Percentiles rank a stretch among this genome's conserved stretches.
Evolutionary conservation across 2,797 vertebrate species (phyloP).

Genomic region (Microhierax caerulescens): DNA sequence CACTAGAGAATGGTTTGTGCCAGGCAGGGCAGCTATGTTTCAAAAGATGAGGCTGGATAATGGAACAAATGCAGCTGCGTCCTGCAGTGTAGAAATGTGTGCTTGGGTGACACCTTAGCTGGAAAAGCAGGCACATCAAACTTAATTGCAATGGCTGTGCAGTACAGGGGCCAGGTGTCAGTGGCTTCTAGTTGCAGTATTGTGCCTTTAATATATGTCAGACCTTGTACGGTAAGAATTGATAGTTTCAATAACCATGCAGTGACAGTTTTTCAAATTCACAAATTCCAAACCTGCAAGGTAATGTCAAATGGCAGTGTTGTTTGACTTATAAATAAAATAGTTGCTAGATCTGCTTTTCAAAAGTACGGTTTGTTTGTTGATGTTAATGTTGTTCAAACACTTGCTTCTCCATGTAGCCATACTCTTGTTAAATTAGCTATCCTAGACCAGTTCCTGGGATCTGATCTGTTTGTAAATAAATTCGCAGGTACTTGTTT

Average conservation of each 20-base stretch:
- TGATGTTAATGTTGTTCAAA: background rate
- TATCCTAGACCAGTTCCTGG: background rate
- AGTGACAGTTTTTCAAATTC: background rate
- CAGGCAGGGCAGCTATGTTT: background rate
- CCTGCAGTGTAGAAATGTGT: background rate
- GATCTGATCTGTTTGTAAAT: background rate
- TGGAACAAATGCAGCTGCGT: background rate
- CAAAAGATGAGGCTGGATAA: accelerated
- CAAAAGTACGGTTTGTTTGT: background rate
- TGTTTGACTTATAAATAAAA: background rate
- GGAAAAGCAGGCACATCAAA: background rate
- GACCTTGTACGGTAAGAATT: background rate
- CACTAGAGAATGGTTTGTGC: background rate
- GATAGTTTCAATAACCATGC: background rate
- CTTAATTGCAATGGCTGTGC: background rate
- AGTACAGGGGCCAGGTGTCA: background rate
- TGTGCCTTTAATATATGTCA: accelerated
- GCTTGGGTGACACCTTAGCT: background rate
- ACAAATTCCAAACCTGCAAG: background rate
- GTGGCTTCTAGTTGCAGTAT: background rate
- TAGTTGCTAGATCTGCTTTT: background rate
- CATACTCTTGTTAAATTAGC: background rate
- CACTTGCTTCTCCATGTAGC: background rate
- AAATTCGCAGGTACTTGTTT: background rate
- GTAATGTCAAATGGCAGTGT: background rate